Evolutionary conservation across 2,888 invertebrate species (phyloP).

Genomic region (Vesta saturnalis): DNA sequence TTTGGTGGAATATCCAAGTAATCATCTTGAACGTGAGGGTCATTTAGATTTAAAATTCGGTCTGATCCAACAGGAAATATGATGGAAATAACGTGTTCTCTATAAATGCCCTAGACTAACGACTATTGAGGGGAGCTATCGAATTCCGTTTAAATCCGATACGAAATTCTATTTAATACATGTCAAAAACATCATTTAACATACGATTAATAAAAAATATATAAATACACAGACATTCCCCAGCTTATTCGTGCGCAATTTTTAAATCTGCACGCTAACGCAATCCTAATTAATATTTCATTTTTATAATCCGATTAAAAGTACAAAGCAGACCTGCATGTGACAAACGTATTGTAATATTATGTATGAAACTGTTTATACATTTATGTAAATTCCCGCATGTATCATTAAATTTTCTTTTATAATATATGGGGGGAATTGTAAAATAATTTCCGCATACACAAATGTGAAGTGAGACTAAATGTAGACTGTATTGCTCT

Average conservation of each 20-base stretch:
- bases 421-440: too few species aligned
- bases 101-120: slow-evolving; percentile 38
- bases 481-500: too few species aligned
- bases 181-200: background rate
- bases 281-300: slow-evolving; percentile 6
- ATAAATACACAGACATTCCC: background rate
- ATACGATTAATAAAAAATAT: slow-evolving; percentile 12
- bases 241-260: background rate
- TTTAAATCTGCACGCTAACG: slow-evolving; percentile 15
- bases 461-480: too few species aligned
- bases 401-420: slow-evolving; percentile 10
- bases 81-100: slow-evolving; percentile 43
- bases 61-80: slow-evolving; percentile 41
- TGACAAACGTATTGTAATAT: background rate
- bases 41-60: slow-evolving; percentile 37
- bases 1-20: slow-evolving; percentile 35
- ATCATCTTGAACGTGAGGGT: slow-evolving; percentile 36
- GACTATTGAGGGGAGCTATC: slow-evolving; percentile 33
- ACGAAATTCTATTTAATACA: slow-evolving; percentile 23
- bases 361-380: background rate
- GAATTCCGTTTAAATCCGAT: slow-evolving; percentile 35
- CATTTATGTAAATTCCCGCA: slow-evolving; percentile 8
- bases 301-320: slow-evolving; percentile 6
- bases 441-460: too few species aligned
- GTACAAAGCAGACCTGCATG: background rate